Percentiles rank a stretch among this genome's conserved stretches.
These are phyloP conservation scores for Acanthornis magna DNA, from an alignment of 2,797 vertebrate species.

Conservation along the genomic window DNA sequence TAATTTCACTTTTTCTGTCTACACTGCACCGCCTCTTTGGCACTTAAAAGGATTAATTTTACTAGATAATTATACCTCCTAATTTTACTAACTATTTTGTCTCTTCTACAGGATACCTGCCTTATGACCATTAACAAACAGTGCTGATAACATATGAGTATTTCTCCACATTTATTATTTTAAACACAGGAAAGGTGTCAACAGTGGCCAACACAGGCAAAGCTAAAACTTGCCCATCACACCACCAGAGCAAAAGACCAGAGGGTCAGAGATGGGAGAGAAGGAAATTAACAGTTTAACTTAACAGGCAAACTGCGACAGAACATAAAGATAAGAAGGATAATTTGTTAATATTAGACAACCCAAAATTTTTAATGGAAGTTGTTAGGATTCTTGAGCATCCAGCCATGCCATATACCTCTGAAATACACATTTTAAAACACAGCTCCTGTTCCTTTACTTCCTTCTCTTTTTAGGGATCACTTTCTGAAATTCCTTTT, in stretches of 20 bases:
- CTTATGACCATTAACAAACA: neutral
- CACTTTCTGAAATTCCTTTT: neutral
- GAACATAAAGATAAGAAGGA: neutral
- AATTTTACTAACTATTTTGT: neutral
- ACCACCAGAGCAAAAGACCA: neutral
- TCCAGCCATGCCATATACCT: fast-evolving
- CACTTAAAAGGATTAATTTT: neutral
- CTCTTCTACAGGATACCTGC: neutral
- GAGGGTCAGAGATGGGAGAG: neutral
- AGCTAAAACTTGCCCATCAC: neutral
- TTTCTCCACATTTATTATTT: neutral
- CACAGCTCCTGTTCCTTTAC: too few relatives aligned
- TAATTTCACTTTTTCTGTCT: neutral
- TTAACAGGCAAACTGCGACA: neutral
- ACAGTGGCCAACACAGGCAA: neutral
- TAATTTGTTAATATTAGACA: neutral
- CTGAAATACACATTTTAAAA: neutral
- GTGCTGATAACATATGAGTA: neutral
- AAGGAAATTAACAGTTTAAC: neutral
- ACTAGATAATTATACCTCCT: neutral
- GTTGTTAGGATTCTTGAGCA: neutral
- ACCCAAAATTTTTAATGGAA: neutral
- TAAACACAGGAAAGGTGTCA: neutral
- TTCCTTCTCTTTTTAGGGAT: neutral
- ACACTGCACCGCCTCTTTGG: fast-evolving